Evolutionary conservation across 2,888 invertebrate genomes (phyloP).

Genomic region (Heteromyza rotundicornis): DNA sequence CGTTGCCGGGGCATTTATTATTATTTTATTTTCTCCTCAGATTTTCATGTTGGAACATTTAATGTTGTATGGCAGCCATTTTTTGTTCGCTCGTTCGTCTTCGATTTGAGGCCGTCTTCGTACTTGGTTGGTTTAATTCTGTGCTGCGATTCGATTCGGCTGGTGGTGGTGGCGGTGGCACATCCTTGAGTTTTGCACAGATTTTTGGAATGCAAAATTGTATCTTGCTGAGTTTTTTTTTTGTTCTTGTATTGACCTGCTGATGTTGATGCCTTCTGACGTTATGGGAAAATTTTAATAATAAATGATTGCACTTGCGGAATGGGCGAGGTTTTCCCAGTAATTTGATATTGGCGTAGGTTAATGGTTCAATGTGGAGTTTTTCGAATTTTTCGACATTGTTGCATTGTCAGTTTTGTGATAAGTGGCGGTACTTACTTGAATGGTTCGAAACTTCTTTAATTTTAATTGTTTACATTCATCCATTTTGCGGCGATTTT

Average conservation of each 20-base stretch:
- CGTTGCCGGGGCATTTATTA: neutral
- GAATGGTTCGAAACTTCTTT: too few species aligned
- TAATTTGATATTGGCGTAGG: neutral
- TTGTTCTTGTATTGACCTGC: too few species aligned
- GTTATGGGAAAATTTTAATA: conserved; percentile 3
- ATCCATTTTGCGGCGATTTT: too few species aligned
- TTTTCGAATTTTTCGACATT: neutral
- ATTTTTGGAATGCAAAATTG: conserved; percentile 3
- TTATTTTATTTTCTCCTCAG: neutral
- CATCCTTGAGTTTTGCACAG: neutral
- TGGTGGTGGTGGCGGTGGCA: neutral
- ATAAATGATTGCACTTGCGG: neutral
- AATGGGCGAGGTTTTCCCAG: neutral
- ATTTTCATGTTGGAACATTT: too few species aligned
- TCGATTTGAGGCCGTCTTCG: neutral
- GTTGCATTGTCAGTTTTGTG: neutral
- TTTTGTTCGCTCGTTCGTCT: too few species aligned
- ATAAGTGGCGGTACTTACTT: too few species aligned
- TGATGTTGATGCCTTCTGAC: neutral
- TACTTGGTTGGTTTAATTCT: neutral
- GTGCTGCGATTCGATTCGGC: too few species aligned
- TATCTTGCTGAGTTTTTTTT: neutral
- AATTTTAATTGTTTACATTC: too few species aligned
- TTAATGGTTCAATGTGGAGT: neutral
- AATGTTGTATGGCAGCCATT: neutral